A percentile compares a stretch with the other conserved stretches of the same genome.
Evolutionary conservation across 1,140 invertebrate species (phyloP).

Genomic region (Ceratina calcarata): DNA sequence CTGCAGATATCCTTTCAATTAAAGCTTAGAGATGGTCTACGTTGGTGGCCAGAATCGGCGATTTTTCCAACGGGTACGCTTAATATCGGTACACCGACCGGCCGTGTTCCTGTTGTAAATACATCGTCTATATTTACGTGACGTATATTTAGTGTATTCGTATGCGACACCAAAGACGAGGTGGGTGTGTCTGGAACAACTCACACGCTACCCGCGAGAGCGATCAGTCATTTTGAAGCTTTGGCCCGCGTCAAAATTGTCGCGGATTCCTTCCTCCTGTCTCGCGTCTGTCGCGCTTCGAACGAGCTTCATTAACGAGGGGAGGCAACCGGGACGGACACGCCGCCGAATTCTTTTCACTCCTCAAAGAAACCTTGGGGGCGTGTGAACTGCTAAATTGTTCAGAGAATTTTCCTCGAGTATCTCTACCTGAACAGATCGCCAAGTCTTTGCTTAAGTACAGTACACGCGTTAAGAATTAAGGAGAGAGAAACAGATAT

Average conservation of each 20-base stretch:
- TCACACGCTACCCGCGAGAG: constrained; percentile 66
- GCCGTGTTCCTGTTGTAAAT: constrained; percentile 77
- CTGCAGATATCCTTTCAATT: no score
- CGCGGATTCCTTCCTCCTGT: constrained; percentile 43
- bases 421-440: neutral
- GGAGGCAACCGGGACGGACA: constrained; percentile 16
- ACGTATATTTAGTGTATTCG: constrained; percentile 77
- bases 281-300: constrained; percentile 34
- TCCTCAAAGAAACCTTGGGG: neutral
- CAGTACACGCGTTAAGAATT: no score
- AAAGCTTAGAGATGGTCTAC: neutral
- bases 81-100: constrained; percentile 61
- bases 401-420: neutral
- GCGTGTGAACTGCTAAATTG: neutral
- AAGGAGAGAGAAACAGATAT: no score
- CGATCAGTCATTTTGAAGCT: constrained; percentile 77
- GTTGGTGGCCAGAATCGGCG: constrained; percentile 32
- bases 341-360: neutral
- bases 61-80: constrained; percentile 4
- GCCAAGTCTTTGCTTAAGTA: no score
- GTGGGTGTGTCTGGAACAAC: constrained; percentile 75
- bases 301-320: constrained; percentile 40
- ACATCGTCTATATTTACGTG: constrained; percentile 78
- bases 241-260: constrained; percentile 53
- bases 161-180: constrained; percentile 69